Base-by-base conservation (phyloP, 1,140 invertebrate species). In the Cydia fagiglandana region DNA sequence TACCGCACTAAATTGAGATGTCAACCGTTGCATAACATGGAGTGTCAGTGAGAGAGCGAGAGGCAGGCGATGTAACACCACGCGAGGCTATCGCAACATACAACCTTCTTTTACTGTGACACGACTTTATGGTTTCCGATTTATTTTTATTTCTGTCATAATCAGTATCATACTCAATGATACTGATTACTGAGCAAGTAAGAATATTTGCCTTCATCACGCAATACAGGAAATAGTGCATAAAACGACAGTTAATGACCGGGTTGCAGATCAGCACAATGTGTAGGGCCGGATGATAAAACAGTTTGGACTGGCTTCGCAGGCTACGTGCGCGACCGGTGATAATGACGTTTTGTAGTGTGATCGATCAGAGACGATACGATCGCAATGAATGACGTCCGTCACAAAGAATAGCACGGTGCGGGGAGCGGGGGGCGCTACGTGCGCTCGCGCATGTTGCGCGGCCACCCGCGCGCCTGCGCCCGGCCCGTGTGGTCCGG, bases 321-420 rank as follows among this genome's bases (percentile, higher is more conserved):
- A 80, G 64, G 13, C 15, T 38, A 81, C 88, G 87, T 85, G 88
- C 91, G 83, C 83, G 80, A 34, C 38, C 81, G 83, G 78, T 81
- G 86, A 87, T 90, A 92, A 91, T 91, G 88, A 91, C 85, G 88
- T 88, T 91, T 90, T 86, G 86, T 87, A 91, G 86, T 89, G 87
- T 87, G 81, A 77, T 78, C 84, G 87, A 91, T 89, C 88, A 86
- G 80, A 77, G 83, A 83, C 81, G 86, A 86, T 61, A 61, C 88
- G 88, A 90, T 91, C 87, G 86, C 89, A 88, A 91, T 91, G 91
- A 91, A 91, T 76, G 75, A 64, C 45, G 64, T 66, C 47, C 53
- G 64, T 13, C 41, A 47, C 20, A 53, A n/a, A 34, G 66, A 38
- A 38, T 38, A 38, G 66, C 88, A 89, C 88, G 81, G 82, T 74